Conservation (phyloP, 2,888 invertebrate species). For the Willowsia nigromaculata region DNA sequence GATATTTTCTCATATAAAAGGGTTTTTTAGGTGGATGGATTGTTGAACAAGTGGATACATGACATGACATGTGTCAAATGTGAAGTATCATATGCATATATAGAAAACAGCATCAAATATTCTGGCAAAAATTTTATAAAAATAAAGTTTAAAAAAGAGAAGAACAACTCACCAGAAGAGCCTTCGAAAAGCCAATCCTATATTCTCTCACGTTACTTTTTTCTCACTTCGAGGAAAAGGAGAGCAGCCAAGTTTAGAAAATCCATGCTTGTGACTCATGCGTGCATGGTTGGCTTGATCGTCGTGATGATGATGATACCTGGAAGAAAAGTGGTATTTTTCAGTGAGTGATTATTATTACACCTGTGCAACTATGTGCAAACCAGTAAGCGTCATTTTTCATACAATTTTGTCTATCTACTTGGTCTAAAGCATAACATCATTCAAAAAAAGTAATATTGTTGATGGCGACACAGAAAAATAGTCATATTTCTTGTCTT, state of each 20-base stretch:
- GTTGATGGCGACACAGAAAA: no score
- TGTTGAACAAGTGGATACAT: not conserved
- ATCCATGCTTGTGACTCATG: not conserved
- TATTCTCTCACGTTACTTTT: slow-evolving; percentile 29
- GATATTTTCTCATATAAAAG: not conserved
- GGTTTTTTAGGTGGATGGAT: not conserved
- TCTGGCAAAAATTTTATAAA: not conserved
- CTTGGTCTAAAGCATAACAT: no score
- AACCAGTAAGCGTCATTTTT: not conserved
- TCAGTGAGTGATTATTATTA: not conserved
- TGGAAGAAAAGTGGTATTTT: slow-evolving; percentile 4
- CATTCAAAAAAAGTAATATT: no score
- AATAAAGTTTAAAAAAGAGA: not conserved
- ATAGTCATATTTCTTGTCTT: no score
- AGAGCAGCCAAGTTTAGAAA: slow-evolving; percentile 16
- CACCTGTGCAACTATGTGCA: not conserved
- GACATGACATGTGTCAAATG: not conserved
- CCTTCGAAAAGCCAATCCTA: not conserved
- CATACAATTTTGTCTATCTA: not conserved
- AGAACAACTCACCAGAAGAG: not conserved
- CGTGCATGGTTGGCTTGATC: not conserved
- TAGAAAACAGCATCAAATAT: not conserved
- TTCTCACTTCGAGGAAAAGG: not conserved
- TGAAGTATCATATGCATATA: not conserved
- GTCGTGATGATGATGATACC: not conserved